Evolutionary conservation across 2,888 invertebrate species (phyloP).

Genomic region (Sphaeridia pumilis): DNA sequence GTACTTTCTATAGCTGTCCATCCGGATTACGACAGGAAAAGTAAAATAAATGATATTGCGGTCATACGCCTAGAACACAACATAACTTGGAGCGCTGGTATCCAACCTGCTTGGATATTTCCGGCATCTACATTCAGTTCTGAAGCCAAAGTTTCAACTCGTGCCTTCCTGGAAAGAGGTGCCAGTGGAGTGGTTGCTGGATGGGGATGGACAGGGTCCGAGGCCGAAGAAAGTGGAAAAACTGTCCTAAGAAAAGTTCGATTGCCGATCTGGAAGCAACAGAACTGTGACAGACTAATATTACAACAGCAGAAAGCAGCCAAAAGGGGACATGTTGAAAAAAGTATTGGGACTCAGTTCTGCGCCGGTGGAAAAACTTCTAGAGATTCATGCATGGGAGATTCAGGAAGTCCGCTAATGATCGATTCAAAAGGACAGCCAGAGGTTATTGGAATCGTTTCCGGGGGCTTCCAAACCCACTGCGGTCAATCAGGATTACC

Average conservation of each 20-base stretch:
- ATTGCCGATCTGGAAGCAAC: background rate
- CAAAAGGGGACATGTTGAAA: background rate
- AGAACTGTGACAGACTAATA: background rate
- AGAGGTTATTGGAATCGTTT: slow-evolving; percentile 5
- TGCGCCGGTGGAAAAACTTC: slow-evolving; percentile 1
- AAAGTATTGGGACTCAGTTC: too few species aligned
- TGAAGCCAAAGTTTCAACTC: background rate
- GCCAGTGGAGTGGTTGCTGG: slow-evolving; percentile 1
- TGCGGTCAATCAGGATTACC: slow-evolving; percentile 3
- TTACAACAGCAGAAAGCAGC: background rate
- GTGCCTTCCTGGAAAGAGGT: background rate
- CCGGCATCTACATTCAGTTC: background rate
- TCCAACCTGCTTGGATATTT: slow-evolving; percentile 1
- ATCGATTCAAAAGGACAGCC: background rate
- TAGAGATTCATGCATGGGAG: slow-evolving; percentile 2
- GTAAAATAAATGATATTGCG: slow-evolving; percentile 7
- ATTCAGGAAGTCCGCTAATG: slow-evolving; percentile 7
- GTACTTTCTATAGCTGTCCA: slow-evolving; percentile 1
- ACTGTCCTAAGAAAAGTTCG: slow-evolving; percentile 2
- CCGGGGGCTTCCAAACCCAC: background rate
- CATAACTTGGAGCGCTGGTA: slow-evolving; percentile 3
- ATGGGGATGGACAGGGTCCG: background rate
- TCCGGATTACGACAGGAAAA: slow-evolving; percentile 1
- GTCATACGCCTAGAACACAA: background rate
- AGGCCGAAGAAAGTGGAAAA: background rate